phyloP scores from a whole-genome alignment of 2,113 vertebrate species.

The Grallaria varia region DNA sequence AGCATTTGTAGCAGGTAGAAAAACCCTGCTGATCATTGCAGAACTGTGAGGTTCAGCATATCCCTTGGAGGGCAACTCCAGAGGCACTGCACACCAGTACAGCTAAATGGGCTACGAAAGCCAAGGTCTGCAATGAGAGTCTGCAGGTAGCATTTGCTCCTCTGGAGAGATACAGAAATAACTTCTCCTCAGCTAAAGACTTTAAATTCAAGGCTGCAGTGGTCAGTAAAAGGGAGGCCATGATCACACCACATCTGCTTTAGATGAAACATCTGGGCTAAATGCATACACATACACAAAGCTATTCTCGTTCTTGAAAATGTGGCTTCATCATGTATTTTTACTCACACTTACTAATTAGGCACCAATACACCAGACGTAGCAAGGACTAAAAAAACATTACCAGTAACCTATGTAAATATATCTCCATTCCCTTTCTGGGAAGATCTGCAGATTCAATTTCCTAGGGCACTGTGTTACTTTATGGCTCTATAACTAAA shows the following conservation, averaged over 20 bases:
- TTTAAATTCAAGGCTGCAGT: neutral
- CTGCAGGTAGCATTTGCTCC: neutral
- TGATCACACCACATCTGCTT: neutral
- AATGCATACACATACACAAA: neutral
- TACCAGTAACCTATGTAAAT: neutral
- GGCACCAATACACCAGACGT: neutral
- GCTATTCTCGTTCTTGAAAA: neutral
- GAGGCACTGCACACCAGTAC: neutral
- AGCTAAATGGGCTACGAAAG: neutral
- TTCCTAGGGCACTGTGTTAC: neutral
- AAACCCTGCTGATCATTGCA: neutral
- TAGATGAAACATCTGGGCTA: neutral
- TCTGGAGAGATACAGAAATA: neutral
- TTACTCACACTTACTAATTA: neutral
- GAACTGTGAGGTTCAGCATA: neutral
- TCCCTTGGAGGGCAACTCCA: neutral
- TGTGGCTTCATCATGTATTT: neutral
- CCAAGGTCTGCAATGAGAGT: neutral
- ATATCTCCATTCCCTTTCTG: neutral
- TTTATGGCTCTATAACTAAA: neutral
- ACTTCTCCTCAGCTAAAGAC: neutral
- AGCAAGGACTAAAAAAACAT: neutral
- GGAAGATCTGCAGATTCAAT: neutral
- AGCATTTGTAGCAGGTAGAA: neutral
- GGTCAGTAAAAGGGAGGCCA: conserved; percentile 55